Evolutionary conservation across 2,888 invertebrate genomes (phyloP).

Genomic region (Heliconius hortense): DNA sequence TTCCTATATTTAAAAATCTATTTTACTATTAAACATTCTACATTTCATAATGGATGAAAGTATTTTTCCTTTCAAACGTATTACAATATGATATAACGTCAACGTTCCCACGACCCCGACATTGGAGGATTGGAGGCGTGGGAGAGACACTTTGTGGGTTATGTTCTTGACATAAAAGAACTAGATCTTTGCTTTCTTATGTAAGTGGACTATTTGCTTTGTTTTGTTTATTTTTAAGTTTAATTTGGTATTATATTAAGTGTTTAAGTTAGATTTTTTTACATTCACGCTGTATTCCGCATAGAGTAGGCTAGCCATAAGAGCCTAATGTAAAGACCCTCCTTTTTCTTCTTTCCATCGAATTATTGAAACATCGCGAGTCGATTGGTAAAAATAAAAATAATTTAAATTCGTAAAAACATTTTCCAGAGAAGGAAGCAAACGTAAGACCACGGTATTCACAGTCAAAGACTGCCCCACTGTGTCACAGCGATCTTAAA

Average conservation of each 20-base stretch:
- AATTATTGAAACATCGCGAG: too few relatives aligned
- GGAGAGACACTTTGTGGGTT: conserved; percentile 58
- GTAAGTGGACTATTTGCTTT: conserved; percentile 31
- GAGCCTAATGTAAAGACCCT: neutral
- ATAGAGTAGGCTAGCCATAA: neutral
- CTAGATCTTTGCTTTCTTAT: conserved; percentile 35
- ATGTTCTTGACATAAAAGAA: conserved; percentile 44
- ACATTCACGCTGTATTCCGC: neutral
- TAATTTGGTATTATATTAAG: neutral
- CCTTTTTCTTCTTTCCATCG: too few relatives aligned
- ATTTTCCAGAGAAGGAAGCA: too few relatives aligned
- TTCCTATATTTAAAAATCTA: neutral
- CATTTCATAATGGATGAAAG: conserved; percentile 48
- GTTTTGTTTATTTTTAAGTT: neutral
- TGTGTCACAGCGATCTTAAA: too few relatives aligned
- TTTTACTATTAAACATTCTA: neutral
- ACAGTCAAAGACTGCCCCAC: too few relatives aligned
- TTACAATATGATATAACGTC: conserved; percentile 47
- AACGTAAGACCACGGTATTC: too few relatives aligned
- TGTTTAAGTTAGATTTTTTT: neutral
- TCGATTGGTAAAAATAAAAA: neutral
- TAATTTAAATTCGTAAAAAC: too few relatives aligned
- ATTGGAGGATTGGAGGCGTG: conserved; percentile 64
- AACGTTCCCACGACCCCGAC: conserved; percentile 62
- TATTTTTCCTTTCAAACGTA: conserved; percentile 64